Conservation (phyloP, 2,888 invertebrate species). For the Nysson spinosus region DNA sequence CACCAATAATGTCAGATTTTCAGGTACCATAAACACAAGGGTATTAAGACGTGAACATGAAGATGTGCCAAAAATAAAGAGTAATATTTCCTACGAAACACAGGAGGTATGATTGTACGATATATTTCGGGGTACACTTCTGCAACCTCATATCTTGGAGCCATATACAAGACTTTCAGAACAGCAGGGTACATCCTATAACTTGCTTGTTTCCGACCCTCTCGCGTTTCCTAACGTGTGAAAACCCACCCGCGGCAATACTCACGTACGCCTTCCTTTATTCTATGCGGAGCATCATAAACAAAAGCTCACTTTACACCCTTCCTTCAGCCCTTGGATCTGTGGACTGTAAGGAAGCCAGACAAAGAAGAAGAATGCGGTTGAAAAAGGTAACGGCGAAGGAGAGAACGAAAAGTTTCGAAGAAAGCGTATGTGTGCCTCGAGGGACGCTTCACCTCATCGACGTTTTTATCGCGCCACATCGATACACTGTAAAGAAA, state of each 20-base stretch:
- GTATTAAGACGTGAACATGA: too few relatives aligned
- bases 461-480: constrained; percentile 27
- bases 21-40: too few relatives aligned
- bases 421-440: constrained; percentile 15
- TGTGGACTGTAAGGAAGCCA: too few relatives aligned
- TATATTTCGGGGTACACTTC: too few relatives aligned
- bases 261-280: constrained; percentile 23
- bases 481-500: constrained; percentile 18
- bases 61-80: too few relatives aligned
- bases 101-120: too few relatives aligned
- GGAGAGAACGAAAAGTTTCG: background rate
- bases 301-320: constrained; percentile 38
- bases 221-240: constrained; percentile 9
- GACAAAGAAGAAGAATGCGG: too few relatives aligned
- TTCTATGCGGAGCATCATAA: constrained; percentile 40
- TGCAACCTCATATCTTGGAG: background rate
- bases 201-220: constrained; percentile 15
- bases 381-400: background rate
- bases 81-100: too few relatives aligned
- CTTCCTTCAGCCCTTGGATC: background rate
- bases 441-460: constrained; percentile 12
- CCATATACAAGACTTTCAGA: too few relatives aligned
- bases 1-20: too few relatives aligned
- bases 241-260: constrained; percentile 38
- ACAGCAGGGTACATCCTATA: too few relatives aligned